Evolutionary conservation across 1,140 invertebrate genomes (phyloP).

Genomic region (Zophobas atratus): DNA sequence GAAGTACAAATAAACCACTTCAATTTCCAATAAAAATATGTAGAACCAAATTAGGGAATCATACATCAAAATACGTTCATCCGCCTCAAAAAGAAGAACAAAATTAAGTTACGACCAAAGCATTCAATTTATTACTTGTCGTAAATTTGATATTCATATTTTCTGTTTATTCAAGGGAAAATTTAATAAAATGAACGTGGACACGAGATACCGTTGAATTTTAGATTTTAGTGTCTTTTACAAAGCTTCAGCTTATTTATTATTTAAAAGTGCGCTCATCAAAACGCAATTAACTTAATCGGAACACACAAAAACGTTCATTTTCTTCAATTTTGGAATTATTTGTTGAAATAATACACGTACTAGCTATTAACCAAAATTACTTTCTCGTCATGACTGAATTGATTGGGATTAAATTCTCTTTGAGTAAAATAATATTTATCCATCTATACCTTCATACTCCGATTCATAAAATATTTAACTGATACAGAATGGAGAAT

Average conservation of each 20-base stretch:
- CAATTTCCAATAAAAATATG: conserved; percentile 1
- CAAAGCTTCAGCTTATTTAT: neutral
- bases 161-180: conserved; percentile 13
- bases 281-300: conserved; percentile 1
- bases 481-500: conserved; percentile 20
- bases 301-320: neutral
- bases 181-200: conserved; percentile 18
- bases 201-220: neutral
- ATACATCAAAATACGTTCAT: conserved; percentile 21
- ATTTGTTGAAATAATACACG: neutral
- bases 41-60: conserved; percentile 5
- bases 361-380: no score
- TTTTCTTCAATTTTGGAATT: conserved; percentile 5
- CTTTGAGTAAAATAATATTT: conserved; percentile 34
- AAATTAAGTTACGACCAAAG: conserved; percentile 20
- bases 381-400: neutral
- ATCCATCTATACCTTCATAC: conserved; percentile 5
- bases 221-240: conserved; percentile 18
- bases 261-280: neutral
- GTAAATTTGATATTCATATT: conserved; percentile 16
- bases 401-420: conserved; percentile 3
- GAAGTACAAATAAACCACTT: conserved; percentile 24
- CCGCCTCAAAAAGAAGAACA: conserved; percentile 7
- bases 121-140: conserved; percentile 28
- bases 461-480: conserved; percentile 38